Percentiles rank a stretch among this genome's conserved stretches.
Conservation (phyloP, 2,888 invertebrate species). For the Autographa pulchrina region DNA sequence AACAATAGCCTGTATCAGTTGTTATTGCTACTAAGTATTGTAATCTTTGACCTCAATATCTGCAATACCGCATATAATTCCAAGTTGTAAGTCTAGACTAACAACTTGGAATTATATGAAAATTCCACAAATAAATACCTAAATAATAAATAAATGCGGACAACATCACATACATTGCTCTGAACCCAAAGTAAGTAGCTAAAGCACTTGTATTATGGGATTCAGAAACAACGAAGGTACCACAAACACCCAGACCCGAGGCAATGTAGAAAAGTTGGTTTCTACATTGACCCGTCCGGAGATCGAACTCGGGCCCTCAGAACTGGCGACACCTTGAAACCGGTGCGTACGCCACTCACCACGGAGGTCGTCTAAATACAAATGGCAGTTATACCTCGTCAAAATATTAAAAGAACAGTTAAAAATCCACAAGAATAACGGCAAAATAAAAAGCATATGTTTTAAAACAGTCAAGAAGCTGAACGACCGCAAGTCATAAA, state of each 20-base stretch:
- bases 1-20: slow-evolving; percentile 36
- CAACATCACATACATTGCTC: no score
- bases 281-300: no score
- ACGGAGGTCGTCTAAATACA: no score
- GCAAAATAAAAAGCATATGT: slow-evolving; percentile 16
- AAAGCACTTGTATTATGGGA: no score
- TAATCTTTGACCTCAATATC: slow-evolving; percentile 34
- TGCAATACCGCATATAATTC: slow-evolving; percentile 6
- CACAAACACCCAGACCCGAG: no score
- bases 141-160: background rate
- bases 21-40: slow-evolving; percentile 27
- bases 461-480: slow-evolving; percentile 15
- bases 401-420: background rate
- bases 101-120: no score
- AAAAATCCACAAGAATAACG: slow-evolving; percentile 3
- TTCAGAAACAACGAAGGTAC: no score
- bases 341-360: no score
- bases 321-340: no score
- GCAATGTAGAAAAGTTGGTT: no score
- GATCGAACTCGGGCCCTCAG: no score
- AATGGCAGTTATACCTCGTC: background rate
- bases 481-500: slow-evolving; percentile 49
- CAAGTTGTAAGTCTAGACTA: background rate
- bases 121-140: background rate
- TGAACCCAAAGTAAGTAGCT: no score